Evolutionary conservation across 1,140 invertebrate genomes (phyloP), one percentile per base, ranked within the genome.

Genomic region (Triops cancriformis): DNA sequence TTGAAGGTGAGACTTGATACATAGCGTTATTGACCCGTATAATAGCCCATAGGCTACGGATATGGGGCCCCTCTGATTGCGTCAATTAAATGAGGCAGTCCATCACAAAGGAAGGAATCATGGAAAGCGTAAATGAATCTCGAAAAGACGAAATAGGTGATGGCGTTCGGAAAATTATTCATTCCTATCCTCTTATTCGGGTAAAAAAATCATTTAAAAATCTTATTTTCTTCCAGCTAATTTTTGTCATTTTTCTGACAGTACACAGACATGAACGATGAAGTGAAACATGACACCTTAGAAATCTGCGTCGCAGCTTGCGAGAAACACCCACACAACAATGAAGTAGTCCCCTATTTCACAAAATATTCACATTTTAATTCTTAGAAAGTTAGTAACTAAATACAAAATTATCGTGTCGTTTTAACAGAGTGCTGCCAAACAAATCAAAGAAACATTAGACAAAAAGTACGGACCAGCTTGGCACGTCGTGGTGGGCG

Each of bases 381-480:
- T 37, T 37, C n/a, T n/a, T n/a, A n/a, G n/a, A n/a, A n/a, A n/a
- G 7, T 31, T 23, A 43, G 26, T 74, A 11, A 37, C 11, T 14
- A 72, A 73, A 42, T n/a, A n/a, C 74, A 45, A 0, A 26, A 42
- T 73, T 14, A 9, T 14, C 7, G 75, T 75, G n/a, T 64, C 43
- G 78, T 26, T 82, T 73, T 82, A 26, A 11, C 26, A 92, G 91
- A 86, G 85, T 81, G 91, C 92, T 9, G 94, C 96, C 26, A 91
- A 89, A 81, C 91, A 93, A 87, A 94, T 98, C 28, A 98, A 98
- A 85, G 94, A 98, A 81, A 90, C 89, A 75, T 90, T 98, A 89
- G 96, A 98, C 84, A 96, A 96, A 85, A 96, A 96, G 83, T 97
- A 94, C 85, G 95, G 95, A 26, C 90, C 93, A 0, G 90, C 93